A percentile compares a stretch with the other conserved stretches of the same genome.
Conservation (phyloP, 2,797 vertebrate species). For the Psittacula derbiana region DNA sequence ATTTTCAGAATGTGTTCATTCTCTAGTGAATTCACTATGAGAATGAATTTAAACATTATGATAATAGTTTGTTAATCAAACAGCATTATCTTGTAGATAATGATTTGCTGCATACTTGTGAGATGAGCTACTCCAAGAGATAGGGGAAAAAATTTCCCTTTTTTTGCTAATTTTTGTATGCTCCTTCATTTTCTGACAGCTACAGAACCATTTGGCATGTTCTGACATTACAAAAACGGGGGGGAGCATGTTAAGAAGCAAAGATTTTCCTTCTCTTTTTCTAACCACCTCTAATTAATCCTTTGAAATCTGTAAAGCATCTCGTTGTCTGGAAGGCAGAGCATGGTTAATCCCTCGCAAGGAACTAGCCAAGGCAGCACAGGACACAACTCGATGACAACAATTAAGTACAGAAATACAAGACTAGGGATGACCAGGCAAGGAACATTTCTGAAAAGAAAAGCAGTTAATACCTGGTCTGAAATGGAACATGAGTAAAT, state of each 20-base stretch:
- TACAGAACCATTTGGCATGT: background rate
- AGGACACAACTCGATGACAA: background rate
- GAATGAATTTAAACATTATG: background rate
- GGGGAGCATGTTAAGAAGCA: background rate
- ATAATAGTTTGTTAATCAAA: background rate
- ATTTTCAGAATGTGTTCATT: background rate
- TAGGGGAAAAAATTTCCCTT: rapidly evolving
- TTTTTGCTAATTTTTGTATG: background rate
- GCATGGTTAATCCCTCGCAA: background rate
- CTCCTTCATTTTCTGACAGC: background rate
- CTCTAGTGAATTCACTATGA: background rate
- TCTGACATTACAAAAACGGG: background rate
- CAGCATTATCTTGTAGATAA: background rate
- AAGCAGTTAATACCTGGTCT: background rate
- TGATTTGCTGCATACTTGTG: background rate
- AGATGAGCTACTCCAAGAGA: background rate
- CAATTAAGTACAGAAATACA: background rate
- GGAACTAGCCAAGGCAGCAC: background rate
- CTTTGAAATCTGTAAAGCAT: background rate
- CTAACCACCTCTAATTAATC: background rate
- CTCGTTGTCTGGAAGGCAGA: background rate
- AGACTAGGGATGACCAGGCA: background rate
- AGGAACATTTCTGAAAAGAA: background rate
- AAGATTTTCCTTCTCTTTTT: background rate
- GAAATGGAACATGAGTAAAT: background rate